Evolutionary conservation across 2,888 invertebrate species (phyloP).

Genomic region (Tiliacea aurago): DNA sequence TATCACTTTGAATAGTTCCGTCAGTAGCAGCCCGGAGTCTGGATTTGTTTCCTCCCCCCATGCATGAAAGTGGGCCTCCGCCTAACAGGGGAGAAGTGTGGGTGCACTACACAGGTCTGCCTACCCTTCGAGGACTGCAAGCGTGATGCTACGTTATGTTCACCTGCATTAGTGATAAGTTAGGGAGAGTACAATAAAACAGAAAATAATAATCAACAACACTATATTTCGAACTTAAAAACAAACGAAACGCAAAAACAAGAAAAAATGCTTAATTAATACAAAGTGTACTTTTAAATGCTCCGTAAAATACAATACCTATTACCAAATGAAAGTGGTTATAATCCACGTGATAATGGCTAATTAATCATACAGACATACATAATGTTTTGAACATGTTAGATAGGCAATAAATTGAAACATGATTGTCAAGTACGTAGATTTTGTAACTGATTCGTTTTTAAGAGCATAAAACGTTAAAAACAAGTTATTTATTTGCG

Average conservation of each 20-base stretch:
- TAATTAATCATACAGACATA: not conserved
- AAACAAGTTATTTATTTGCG: not conserved
- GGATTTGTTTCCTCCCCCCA: too few relatives aligned
- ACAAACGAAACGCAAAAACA: slow-evolving; percentile 34
- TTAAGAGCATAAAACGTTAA: not conserved
- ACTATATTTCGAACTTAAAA: slow-evolving; percentile 37
- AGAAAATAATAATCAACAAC: slow-evolving; percentile 33
- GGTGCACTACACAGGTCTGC: too few relatives aligned
- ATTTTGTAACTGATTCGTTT: not conserved
- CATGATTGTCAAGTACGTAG: not conserved
- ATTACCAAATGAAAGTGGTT: not conserved
- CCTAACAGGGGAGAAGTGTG: too few relatives aligned
- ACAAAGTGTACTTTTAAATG: slow-evolving; percentile 65
- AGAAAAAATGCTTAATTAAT: slow-evolving; percentile 58
- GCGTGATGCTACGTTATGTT: not conserved
- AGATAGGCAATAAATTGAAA: not conserved
- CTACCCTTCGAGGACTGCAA: too few relatives aligned
- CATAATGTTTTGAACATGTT: not conserved
- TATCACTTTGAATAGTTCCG: too few relatives aligned
- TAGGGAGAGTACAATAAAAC: slow-evolving; percentile 14
- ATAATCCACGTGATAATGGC: not conserved
- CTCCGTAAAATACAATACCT: slow-evolving; percentile 55
- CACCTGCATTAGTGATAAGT: not conserved
- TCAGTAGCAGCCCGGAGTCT: too few relatives aligned
- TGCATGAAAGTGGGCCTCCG: too few relatives aligned